Percentiles rank a stretch among this genome's conserved stretches.
phyloP scores from a whole-genome alignment of 2,113 vertebrate genomes.

The Alosa alosa region DNA sequence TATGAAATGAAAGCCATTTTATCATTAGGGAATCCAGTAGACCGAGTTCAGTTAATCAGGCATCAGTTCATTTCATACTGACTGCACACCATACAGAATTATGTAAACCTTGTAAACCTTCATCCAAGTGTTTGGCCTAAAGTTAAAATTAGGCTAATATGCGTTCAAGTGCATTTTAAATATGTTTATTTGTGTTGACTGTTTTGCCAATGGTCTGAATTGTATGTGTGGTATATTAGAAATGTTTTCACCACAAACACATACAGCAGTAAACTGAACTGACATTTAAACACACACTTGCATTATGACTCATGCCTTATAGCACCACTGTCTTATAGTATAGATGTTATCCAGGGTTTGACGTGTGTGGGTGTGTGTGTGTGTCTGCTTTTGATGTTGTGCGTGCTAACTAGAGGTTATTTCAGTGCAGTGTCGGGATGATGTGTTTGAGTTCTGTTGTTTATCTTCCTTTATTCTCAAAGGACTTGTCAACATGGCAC shows the following conservation, averaged over 20 bases:
- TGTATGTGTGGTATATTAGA: not conserved
- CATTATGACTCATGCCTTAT: not conserved
- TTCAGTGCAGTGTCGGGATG: not conserved
- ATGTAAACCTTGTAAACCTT: no score
- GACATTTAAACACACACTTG: not conserved
- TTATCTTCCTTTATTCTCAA: not conserved
- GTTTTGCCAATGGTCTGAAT: not conserved
- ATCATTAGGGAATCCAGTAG: no score
- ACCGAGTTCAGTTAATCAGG: no score
- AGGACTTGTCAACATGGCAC: not conserved
- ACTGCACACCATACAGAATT: no score
- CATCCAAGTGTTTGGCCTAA: no score
- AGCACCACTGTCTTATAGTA: not conserved
- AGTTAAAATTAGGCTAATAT: no score
- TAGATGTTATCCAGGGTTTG: no score
- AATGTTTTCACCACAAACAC: not conserved
- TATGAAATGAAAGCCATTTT: no score
- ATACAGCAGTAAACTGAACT: not conserved
- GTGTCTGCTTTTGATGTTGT: conserved; percentile 12
- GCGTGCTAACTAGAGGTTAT: not conserved
- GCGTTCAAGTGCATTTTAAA: no score
- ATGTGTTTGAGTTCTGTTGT: not conserved
- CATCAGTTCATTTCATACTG: no score
- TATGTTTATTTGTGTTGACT: no score
- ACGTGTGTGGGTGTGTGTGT: not conserved